These are phyloP conservation scores for Halictus quadricinctus DNA, from an alignment of 2,888 invertebrate species.

Conservation along the genomic window DNA sequence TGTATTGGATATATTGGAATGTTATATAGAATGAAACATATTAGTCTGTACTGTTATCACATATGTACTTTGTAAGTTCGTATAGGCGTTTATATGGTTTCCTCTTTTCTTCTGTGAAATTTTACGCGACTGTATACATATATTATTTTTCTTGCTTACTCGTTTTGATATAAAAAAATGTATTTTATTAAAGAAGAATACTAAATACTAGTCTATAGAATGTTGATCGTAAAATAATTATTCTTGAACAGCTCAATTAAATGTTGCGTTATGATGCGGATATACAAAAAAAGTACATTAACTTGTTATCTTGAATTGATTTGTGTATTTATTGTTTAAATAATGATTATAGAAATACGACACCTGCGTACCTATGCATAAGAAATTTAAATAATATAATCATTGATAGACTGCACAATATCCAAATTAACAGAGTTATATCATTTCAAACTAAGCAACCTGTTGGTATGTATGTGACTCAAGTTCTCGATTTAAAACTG, in stretches of 20 bases:
- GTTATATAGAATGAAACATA: slow-evolving; percentile 43
- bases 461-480: slow-evolving; percentile 6
- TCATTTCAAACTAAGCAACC: slow-evolving; percentile 20
- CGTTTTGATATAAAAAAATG: slow-evolving; percentile 26
- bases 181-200: background rate
- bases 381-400: slow-evolving; percentile 31
- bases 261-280: background rate
- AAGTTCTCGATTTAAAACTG: slow-evolving; percentile 19
- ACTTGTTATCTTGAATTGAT: slow-evolving; percentile 10
- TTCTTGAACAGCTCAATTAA: slow-evolving; percentile 23
- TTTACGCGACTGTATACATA: background rate
- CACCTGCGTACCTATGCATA: slow-evolving; percentile 39
- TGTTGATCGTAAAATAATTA: slow-evolving; percentile 42
- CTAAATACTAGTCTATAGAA: slow-evolving; percentile 46
- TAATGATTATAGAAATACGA: slow-evolving; percentile 16
- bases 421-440: slow-evolving; percentile 16
- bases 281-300: slow-evolving; percentile 20
- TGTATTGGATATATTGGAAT: slow-evolving; percentile 49
- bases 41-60: slow-evolving; percentile 46
- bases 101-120: background rate
- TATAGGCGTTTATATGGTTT: slow-evolving; percentile 2
- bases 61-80: slow-evolving; percentile 14
- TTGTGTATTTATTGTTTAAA: slow-evolving; percentile 37
- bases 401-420: slow-evolving; percentile 41
- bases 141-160: slow-evolving; percentile 19